Conservation (phyloP, 2,113 vertebrate species). For the Tetrax tetrax region DNA sequence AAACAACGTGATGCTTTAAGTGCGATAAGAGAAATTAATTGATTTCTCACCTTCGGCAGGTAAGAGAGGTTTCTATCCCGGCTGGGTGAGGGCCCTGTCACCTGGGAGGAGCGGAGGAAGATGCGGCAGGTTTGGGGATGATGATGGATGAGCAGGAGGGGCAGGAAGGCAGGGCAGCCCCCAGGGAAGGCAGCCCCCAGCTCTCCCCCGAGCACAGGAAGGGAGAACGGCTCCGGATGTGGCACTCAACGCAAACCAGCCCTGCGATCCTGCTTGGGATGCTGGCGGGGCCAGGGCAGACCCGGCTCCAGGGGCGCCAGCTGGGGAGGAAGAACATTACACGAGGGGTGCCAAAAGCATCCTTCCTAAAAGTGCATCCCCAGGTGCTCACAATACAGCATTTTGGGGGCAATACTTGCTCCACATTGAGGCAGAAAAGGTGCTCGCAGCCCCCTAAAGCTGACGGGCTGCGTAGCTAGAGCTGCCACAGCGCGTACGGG, state of each 20-base stretch:
- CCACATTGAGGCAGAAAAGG: slow-evolving; percentile 72
- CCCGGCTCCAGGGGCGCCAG: neutral
- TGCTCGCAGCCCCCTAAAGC: slow-evolving; percentile 80
- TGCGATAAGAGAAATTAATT: slow-evolving; percentile 68
- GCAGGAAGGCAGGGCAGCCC: neutral
- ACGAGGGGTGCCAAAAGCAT: neutral
- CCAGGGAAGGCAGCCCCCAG: fast-evolving
- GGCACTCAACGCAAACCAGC: neutral
- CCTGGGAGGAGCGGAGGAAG: neutral
- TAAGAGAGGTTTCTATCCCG: neutral
- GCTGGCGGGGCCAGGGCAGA: neutral
- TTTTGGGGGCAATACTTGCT: slow-evolving; percentile 68
- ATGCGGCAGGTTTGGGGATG: neutral
- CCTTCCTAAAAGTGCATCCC: slow-evolving; percentile 51
- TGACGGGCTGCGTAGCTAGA: slow-evolving; percentile 82
- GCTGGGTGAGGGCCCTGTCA: neutral
- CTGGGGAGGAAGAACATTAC: neutral
- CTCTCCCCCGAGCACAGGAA: neutral
- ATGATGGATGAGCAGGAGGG: neutral
- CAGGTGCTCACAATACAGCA: slow-evolving; percentile 72
- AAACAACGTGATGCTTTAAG: slow-evolving; percentile 69
- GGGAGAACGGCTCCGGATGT: neutral
- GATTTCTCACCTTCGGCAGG: slow-evolving; percentile 71
- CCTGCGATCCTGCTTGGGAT: neutral
- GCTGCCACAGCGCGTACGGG: slow-evolving; percentile 83